Evolutionary conservation across 2,797 vertebrate genomes (phyloP).

Genomic region (Scyliorhinus canicula): DNA sequence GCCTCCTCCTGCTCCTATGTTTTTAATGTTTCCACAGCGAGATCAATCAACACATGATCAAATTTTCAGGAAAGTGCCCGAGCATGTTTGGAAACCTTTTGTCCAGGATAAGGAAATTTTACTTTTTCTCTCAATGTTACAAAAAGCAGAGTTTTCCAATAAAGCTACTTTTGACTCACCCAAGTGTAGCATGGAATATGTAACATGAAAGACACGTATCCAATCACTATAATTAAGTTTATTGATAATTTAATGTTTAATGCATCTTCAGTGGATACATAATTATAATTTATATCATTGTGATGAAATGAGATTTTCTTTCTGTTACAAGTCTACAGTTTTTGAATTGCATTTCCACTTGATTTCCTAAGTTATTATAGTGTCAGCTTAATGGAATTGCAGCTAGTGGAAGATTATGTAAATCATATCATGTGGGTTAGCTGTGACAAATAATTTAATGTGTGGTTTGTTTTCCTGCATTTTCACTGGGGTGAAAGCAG

Average conservation of each 20-base stretch:
- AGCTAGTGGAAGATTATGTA: slow-evolving; percentile 21
- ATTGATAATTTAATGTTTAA: neutral
- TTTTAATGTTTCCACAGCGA: too few relatives aligned
- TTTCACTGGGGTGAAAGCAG: neutral
- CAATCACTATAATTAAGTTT: neutral
- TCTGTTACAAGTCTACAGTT: neutral
- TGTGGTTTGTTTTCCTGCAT: neutral
- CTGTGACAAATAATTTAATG: slow-evolving; percentile 23
- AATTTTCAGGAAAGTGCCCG: neutral
- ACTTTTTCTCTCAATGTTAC: neutral
- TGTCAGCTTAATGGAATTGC: neutral
- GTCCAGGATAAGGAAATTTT: neutral
- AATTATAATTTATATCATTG: neutral
- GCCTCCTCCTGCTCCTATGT: neutral
- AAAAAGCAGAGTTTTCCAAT: neutral
- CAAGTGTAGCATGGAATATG: neutral
- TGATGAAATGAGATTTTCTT: slow-evolving; percentile 11
- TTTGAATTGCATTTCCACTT: slow-evolving; percentile 25
- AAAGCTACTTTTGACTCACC: neutral
- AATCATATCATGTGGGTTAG: neutral
- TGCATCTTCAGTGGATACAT: slow-evolving; percentile 17
- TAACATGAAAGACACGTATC: neutral
- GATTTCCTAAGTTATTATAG: slow-evolving; percentile 1
- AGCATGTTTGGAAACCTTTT: neutral
- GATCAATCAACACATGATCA: neutral